Conservation (phyloP, 2,113 vertebrate species). For the Antechinus stuartii region DNA sequence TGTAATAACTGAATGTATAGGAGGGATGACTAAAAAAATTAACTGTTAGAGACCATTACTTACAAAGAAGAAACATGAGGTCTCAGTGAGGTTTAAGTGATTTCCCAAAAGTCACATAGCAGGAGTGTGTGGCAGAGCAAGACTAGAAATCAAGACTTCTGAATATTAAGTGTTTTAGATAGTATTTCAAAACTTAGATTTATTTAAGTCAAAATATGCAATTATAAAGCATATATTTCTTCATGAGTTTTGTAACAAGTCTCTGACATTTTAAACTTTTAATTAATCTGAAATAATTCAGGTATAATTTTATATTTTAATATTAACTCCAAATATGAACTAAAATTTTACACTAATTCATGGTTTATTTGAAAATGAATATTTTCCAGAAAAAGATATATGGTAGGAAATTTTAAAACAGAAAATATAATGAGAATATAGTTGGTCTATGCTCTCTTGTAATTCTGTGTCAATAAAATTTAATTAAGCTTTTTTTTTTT, state of each 20-base stretch:
- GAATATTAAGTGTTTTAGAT: not conserved
- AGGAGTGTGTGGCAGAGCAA: not conserved
- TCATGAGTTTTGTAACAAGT: not conserved
- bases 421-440: constrained; percentile 65
- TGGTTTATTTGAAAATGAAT: not conserved
- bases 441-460: constrained; percentile 22
- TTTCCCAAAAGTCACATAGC: not conserved
- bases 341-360: not conserved
- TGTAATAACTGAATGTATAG: too few species aligned
- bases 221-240: not conserved
- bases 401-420: constrained; percentile 42
- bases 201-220: not conserved
- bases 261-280: constrained; percentile 6
- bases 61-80: not conserved
- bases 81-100: constrained; percentile 12
- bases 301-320: constrained; percentile 4
- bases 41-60: not conserved
- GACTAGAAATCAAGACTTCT: not conserved
- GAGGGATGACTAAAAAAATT: too few species aligned
- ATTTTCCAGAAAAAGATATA: constrained; percentile 31
- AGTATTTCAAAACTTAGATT: not conserved
- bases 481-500: constrained; percentile 75
- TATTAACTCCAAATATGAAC: not conserved
- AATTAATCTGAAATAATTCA: not conserved
- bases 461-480: constrained; percentile 76